Evolutionary conservation across 2,797 vertebrate genomes (phyloP), one percentile per base, ranked within the genome.

Genomic region (Gambelia wislizenii): DNA sequence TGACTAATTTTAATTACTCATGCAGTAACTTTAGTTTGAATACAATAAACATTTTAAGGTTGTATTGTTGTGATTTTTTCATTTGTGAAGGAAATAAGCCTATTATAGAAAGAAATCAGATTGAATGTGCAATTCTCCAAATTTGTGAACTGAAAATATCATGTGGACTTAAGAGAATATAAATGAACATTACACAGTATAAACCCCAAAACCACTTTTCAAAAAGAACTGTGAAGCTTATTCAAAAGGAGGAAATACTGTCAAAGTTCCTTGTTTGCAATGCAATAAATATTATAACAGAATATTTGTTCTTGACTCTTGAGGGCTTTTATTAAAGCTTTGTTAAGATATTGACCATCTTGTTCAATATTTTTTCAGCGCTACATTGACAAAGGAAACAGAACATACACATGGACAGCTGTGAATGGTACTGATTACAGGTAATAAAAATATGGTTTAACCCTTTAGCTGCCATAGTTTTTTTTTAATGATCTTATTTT

Each of bases 371-470:
- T 39, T 33, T 97, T 95, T n/a, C 96, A 99, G 99, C 97, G 98
- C 90, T 99, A 99, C 89, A 99, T 99, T 93, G 99, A 99, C 94
- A 98, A 98, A 96, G 99, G 98, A 88, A 97, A 98, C 85, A 97
- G 99, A 96, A 99, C 98, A 0, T 99, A 99, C 92, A 99, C 99
- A 0, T 99, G 98, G 98, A 98, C 97, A 13, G 98, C 98, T 42
- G 99, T 99, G 92, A 99, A 99, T 92, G 98, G 98, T 87, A 99
- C 99, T 90, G 99, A 99, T 95, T 99, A 99, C 97, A 99, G 99
- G 98, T 99, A 97, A 97, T 77, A 74, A 87, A 59, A 0, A 0
- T 82, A 67, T 86, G n/a, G 52, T 69, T 64, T 3, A 47, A 33
- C 1, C 25, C 59, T 39, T 67, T 47, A 4, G 2, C 36, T 87